Conservation (phyloP, 2,888 invertebrate species). For the Monochamus alternatus region DNA sequence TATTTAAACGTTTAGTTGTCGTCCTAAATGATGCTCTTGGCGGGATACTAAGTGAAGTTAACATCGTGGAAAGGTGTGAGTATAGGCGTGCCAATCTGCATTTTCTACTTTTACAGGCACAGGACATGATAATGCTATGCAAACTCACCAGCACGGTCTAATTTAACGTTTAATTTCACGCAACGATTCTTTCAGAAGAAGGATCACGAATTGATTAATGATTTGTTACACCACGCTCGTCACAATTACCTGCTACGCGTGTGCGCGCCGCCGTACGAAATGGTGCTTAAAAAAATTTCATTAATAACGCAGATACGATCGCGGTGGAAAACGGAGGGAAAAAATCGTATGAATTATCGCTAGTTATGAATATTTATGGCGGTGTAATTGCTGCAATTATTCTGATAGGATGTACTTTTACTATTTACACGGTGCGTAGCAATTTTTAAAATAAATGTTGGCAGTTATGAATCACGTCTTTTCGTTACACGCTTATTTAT, state of each 20-base stretch:
- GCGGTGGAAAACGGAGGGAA: conserved; percentile 19
- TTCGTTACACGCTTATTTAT: too few relatives aligned
- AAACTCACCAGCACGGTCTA: conserved; percentile 28
- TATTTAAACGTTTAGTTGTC: too few relatives aligned
- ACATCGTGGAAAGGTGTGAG: conserved; percentile 3
- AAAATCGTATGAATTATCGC: conserved; percentile 6
- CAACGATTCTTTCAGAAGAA: conserved; percentile 32
- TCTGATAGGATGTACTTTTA: conserved; percentile 27
- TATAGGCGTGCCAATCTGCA: conserved; percentile 1
- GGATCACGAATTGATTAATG: conserved; percentile 7
- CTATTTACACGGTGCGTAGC: conserved; percentile 24
- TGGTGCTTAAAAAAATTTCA: background rate
- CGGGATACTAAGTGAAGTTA: background rate
- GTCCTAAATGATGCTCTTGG: too few relatives aligned
- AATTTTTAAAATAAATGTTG: conserved; percentile 1
- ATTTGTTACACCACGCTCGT: background rate
- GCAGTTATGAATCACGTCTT: too few relatives aligned
- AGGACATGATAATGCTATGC: conserved; percentile 29
- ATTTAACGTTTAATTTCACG: conserved; percentile 39
- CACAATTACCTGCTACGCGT: background rate
- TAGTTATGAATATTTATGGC: conserved; percentile 15
- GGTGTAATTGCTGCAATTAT: conserved; percentile 16
- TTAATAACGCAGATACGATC: conserved; percentile 17
- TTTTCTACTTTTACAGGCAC: conserved; percentile 22
- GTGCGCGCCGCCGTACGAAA: background rate